Conservation (phyloP, 1,140 invertebrate genomes). For the Lanistes nyassanus region DNA sequence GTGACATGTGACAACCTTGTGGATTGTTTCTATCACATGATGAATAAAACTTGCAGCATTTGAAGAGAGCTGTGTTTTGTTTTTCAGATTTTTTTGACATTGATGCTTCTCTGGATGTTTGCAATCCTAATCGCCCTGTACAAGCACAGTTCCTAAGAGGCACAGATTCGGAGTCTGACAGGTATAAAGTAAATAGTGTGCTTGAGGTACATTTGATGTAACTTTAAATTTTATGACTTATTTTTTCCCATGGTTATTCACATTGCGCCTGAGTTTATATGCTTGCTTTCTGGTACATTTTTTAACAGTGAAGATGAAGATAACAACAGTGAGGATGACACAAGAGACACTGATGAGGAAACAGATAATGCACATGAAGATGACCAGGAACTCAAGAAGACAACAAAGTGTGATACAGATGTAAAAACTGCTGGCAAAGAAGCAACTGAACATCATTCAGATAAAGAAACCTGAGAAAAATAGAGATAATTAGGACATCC, state of each 20-base stretch:
- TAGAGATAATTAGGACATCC: too few relatives aligned
- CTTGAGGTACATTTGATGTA: neutral
- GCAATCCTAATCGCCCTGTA: slow-evolving; percentile 57
- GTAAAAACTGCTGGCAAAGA: too few relatives aligned
- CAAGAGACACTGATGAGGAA: slow-evolving; percentile 18
- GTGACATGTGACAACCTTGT: too few relatives aligned
- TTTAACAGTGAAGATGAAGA: slow-evolving; percentile 24
- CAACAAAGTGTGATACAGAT: neutral
- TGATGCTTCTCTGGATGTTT: slow-evolving; percentile 50
- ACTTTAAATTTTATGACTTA: neutral
- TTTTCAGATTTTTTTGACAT: slow-evolving; percentile 55
- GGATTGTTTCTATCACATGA: too few relatives aligned
- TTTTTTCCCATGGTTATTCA: neutral
- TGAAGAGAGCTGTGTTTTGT: slow-evolving; percentile 26
- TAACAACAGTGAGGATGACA: neutral
- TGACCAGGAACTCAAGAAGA: slow-evolving; percentile 10
- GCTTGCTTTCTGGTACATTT: neutral
- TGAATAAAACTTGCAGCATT: too few relatives aligned
- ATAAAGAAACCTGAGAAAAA: too few relatives aligned
- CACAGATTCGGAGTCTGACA: neutral
- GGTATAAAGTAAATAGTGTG: neutral
- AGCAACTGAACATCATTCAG: too few relatives aligned
- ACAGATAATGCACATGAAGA: slow-evolving; percentile 24
- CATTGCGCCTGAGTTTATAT: neutral
- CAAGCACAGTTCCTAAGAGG: slow-evolving; percentile 30